Evolutionary conservation across 2,113 vertebrate genomes (phyloP).

Genomic region (Oreochromis aureus): DNA sequence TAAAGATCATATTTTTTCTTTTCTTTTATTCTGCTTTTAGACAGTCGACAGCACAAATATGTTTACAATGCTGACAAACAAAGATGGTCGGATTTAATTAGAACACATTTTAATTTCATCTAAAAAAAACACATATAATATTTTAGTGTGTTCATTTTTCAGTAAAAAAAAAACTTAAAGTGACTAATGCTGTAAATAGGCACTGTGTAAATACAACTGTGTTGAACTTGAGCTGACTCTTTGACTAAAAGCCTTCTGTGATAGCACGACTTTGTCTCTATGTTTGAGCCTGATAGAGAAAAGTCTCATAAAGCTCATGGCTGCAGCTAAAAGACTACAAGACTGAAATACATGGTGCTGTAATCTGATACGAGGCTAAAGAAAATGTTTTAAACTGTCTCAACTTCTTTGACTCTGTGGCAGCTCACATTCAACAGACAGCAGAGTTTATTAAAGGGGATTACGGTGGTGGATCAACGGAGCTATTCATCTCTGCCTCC

Average conservation of each 20-base stretch:
- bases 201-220: not conserved
- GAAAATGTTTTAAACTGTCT: not conserved
- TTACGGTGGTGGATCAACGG: constrained; percentile 16
- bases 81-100: not conserved
- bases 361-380: not conserved
- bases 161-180: not conserved
- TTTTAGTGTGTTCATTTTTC: not conserved
- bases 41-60: not conserved
- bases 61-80: not conserved
- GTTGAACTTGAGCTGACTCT: not conserved
- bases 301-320: not conserved
- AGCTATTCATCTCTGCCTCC: not conserved
- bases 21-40: not conserved
- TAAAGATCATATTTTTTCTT: not conserved
- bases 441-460: constrained; percentile 33
- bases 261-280: not conserved
- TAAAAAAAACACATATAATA: not conserved
- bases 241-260: not conserved
- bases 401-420: constrained; percentile 5
- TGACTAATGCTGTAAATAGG: not conserved
- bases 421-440: constrained; percentile 11
- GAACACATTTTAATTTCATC: not conserved
- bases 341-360: not conserved
- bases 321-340: not conserved
- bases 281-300: not conserved